Conservation (phyloP, 2,888 invertebrate genomes). For the Lasioglossum oenotherae region DNA sequence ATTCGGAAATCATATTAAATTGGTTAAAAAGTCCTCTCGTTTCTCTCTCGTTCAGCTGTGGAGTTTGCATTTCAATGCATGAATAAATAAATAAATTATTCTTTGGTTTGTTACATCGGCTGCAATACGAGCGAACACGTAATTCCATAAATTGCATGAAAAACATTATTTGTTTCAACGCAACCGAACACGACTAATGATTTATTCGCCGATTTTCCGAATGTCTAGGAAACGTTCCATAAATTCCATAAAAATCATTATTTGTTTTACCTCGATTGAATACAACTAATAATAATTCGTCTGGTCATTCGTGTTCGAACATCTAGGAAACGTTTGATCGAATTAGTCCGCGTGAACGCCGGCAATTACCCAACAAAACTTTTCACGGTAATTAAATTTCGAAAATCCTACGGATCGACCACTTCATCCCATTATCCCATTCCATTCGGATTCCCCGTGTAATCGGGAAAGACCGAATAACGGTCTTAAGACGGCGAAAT, state of each 20-base stretch:
- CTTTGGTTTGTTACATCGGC: not conserved
- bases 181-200: not conserved
- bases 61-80: not conserved
- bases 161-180: not conserved
- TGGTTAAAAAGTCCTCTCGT: not conserved
- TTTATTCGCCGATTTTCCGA: not conserved
- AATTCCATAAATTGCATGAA: not conserved
- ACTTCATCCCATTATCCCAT: slow-evolving; percentile 2
- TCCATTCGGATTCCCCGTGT: slow-evolving; percentile 26
- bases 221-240: not conserved
- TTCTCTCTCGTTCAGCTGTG: not conserved
- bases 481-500: slow-evolving; percentile 54
- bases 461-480: slow-evolving; percentile 61
- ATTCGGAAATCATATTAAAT: not conserved
- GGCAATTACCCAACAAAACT: not conserved
- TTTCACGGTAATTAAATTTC: not conserved
- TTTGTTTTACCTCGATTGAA: not conserved
- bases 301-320: not conserved
- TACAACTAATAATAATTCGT: not conserved
- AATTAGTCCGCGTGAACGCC: not conserved
- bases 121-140: not conserved
- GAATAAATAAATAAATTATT: slow-evolving; percentile 11
- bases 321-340: not conserved
- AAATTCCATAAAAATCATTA: not conserved
- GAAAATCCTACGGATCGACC: not conserved